phyloP scores from a whole-genome alignment of 2,113 vertebrate species.

The Rhegmatorhina hoffmannsi region DNA sequence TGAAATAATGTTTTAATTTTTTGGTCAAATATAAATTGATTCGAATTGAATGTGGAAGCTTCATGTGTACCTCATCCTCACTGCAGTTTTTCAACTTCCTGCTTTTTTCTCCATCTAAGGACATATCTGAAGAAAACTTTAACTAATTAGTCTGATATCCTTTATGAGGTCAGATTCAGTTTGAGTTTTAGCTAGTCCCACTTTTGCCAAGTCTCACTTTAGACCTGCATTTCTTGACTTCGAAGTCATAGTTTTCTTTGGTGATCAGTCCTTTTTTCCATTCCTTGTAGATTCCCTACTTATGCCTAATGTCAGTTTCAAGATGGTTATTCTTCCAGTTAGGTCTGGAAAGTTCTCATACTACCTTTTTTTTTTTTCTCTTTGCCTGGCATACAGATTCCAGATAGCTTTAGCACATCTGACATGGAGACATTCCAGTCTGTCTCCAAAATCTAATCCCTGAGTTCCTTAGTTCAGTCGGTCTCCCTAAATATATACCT shows the following conservation, averaged over 20 bases:
- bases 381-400: slow-evolving; percentile 35
- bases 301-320: slow-evolving; percentile 42
- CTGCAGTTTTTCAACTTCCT: not conserved
- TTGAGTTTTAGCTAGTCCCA: not conserved
- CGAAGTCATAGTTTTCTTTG: slow-evolving; percentile 34
- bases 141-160: not conserved
- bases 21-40: not conserved
- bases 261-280: slow-evolving; percentile 35
- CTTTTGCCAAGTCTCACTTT: slow-evolving; percentile 14
- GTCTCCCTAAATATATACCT: slow-evolving; percentile 66
- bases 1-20: not conserved
- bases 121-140: not conserved
- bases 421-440: slow-evolving; percentile 57
- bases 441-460: slow-evolving; percentile 58
- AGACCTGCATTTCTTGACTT: slow-evolving; percentile 39
- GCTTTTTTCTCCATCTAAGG: not conserved
- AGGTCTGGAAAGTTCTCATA: slow-evolving; percentile 23
- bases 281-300: not conserved
- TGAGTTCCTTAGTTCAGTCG: slow-evolving; percentile 4
- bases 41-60: not conserved
- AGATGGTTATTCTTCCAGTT: slow-evolving; percentile 42
- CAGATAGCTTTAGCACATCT: slow-evolving; percentile 66
- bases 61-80: not conserved
- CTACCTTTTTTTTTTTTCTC: not conserved
- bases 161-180: not conserved